Evolutionary conservation across 2,113 vertebrate species (phyloP).

Genomic region (Stegastes partitus): DNA sequence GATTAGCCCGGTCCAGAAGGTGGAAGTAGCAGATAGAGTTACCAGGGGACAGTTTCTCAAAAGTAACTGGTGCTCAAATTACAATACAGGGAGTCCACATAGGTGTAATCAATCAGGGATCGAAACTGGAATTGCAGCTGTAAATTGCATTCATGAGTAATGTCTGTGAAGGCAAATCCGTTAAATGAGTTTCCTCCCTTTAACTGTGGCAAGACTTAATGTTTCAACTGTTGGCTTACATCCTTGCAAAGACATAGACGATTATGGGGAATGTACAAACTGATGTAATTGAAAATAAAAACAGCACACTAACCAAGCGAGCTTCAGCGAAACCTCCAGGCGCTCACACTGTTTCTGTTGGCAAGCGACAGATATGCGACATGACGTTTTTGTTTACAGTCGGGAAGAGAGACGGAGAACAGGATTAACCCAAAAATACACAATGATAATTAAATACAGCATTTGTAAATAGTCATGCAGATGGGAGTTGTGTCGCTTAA

Average conservation of each 20-base stretch:
- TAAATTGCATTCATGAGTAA: not conserved
- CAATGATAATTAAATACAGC: conserved; percentile 14
- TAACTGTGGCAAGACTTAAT: not conserved
- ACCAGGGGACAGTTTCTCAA: conserved; percentile 25
- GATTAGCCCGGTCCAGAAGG: conserved; percentile 67
- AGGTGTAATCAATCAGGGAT: not conserved
- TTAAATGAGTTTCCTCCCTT: not conserved
- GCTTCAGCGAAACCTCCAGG: conserved; percentile 26
- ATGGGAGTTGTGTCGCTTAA: conserved; percentile 13
- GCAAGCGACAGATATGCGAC: conserved; percentile 36
- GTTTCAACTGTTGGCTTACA: not conserved
- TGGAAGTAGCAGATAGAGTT: conserved; percentile 48
- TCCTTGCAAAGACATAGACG: conserved; percentile 1
- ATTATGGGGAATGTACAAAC: not conserved
- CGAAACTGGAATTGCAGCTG: not conserved
- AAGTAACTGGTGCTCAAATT: conserved; percentile 26
- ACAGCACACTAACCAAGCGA: not conserved
- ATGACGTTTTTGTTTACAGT: conserved; percentile 23
- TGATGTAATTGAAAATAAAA: conserved; percentile 26
- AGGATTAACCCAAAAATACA: conserved; percentile 22
- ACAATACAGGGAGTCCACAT: not conserved
- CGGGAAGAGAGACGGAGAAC: conserved; percentile 10
- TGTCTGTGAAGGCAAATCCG: not conserved
- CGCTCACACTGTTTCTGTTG: conserved; percentile 16
- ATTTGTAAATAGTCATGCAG: conserved; percentile 18